Evolutionary conservation across 2,888 invertebrate genomes (phyloP), one percentile per base, ranked within the genome.

Genomic region (Netelia melanura): DNA sequence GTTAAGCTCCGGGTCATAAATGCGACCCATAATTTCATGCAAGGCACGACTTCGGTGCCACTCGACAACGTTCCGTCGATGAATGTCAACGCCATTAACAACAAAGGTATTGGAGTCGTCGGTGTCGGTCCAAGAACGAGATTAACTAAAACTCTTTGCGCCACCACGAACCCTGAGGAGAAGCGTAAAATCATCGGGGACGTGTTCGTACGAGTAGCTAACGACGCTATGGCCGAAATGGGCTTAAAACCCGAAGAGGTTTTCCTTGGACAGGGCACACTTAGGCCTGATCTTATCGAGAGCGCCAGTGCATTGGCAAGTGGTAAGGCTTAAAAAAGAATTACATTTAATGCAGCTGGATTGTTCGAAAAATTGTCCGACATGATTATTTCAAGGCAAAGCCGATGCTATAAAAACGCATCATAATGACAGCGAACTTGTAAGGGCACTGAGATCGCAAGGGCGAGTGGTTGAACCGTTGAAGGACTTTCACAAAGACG

Each of bases 181-280:
- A 99, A 99, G 93, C 96, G 99, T 86, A 98, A 98, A 95, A 99
- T 99, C 91, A 99, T 99, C 92, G 99, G 99, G 21, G 99, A 99
- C 94, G 98, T 99, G 77, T 99, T 99, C 95, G 98, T 99, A 86
- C 97, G 97, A 94, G 96, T 98, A 90, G 98, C 98, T 48, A 97
- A 98, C 94, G 98, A 98, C 92, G 96, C 98, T 86, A 97, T 99
- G 91, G 95, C 96, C 62, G 98, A 98, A 92, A 95, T 98, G 92
- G 97, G 98, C 91, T 94, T 99, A 86, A 97, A 98, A 91, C 97
- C 98, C 25, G 98, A 99, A 91, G 98, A 99, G 91, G 98, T 99
- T 43, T 96, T 98, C 89, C 95, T 99, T 75, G 98, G 98, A 1
- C 99, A 99, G 94, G 99, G 99, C 83, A 99, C 99, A 0, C 95